A percentile compares a stretch with the other conserved stretches of the same genome.
phyloP scores from a whole-genome alignment of 30 jellyfish, hydroid and myxozoan genomes.

The Mastigias papua region DNA sequence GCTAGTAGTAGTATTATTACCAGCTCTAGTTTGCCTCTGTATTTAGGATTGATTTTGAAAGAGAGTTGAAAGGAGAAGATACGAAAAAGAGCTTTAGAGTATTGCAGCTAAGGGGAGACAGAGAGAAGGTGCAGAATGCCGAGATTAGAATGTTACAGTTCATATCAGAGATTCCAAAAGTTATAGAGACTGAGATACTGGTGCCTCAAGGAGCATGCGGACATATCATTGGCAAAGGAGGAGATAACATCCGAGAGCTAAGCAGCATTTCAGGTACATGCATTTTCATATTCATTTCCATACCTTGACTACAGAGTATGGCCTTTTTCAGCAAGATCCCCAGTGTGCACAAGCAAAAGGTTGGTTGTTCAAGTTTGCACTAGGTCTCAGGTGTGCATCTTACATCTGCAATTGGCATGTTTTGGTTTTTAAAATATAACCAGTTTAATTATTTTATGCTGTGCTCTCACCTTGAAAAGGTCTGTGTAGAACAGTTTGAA shows the following conservation, averaged over 20 bases:
- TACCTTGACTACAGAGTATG: too few relatives aligned
- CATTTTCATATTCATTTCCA: too few relatives aligned
- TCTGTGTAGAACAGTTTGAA: too few relatives aligned
- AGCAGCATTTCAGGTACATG: slow-evolving; percentile 83
- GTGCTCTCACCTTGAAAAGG: too few relatives aligned
- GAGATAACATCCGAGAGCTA: slow-evolving; percentile 84
- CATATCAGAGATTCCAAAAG: slow-evolving; percentile 72
- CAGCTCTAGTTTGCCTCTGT: neutral
- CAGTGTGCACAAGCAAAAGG: too few relatives aligned
- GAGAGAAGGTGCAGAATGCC: slow-evolving; percentile 81
- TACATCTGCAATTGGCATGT: too few relatives aligned
- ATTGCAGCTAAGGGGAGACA: slow-evolving; percentile 78
- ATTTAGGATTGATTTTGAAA: slow-evolving; percentile 64
- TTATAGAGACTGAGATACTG: slow-evolving; percentile 43
- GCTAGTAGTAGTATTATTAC: too few relatives aligned
- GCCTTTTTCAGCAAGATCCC: too few relatives aligned
- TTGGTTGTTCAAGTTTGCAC: too few relatives aligned
- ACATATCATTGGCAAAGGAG: slow-evolving; percentile 90
- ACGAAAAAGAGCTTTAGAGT: slow-evolving; percentile 48
- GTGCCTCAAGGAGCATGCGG: slow-evolving; percentile 91
- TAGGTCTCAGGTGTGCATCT: too few relatives aligned
- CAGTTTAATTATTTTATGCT: too few relatives aligned
- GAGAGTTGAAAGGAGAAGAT: slow-evolving; percentile 18
- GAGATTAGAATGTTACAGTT: slow-evolving; percentile 64
- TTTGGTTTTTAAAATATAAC: too few relatives aligned